Evolutionary conservation across 2,888 invertebrate genomes (phyloP).

Genomic region (Dolomedes plantarius): DNA sequence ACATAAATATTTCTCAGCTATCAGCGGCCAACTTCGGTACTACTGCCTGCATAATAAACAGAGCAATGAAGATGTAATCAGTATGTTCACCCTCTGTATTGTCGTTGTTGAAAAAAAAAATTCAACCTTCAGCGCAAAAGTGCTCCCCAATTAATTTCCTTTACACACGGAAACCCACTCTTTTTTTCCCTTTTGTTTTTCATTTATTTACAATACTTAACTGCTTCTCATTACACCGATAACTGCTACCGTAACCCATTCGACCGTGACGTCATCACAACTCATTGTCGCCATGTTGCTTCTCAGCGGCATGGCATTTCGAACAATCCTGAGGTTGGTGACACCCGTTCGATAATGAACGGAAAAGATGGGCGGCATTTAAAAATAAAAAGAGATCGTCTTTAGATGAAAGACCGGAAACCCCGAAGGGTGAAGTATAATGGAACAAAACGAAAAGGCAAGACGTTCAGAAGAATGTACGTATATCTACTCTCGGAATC

Average conservation of each 20-base stretch:
- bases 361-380: slow-evolving; percentile 14
- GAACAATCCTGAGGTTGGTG: slow-evolving; percentile 24
- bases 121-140: not conserved
- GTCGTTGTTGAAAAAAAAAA: not conserved
- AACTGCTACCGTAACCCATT: not conserved
- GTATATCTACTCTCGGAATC: not conserved
- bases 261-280: not conserved
- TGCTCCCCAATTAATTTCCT: not conserved
- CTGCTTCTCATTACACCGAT: slow-evolving; percentile 12
- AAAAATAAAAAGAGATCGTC: slow-evolving; percentile 4
- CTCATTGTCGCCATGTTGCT: slow-evolving; percentile 14
- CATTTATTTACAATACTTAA: not conserved
- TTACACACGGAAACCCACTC: not conserved
- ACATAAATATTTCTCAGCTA: no score
- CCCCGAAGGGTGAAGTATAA: not conserved
- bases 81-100: not conserved
- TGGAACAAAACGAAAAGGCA: not conserved
- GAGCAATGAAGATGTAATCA: not conserved
- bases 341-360: slow-evolving; percentile 13
- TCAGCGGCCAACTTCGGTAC: no score
- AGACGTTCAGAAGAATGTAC: not conserved
- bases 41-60: no score
- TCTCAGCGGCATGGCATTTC: not conserved
- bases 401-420: slow-evolving; percentile 57
- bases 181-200: not conserved